Percentiles rank a stretch among this genome's conserved stretches.
Conservation (phyloP, 2,888 invertebrate genomes). For the Chirona hameri region DNA sequence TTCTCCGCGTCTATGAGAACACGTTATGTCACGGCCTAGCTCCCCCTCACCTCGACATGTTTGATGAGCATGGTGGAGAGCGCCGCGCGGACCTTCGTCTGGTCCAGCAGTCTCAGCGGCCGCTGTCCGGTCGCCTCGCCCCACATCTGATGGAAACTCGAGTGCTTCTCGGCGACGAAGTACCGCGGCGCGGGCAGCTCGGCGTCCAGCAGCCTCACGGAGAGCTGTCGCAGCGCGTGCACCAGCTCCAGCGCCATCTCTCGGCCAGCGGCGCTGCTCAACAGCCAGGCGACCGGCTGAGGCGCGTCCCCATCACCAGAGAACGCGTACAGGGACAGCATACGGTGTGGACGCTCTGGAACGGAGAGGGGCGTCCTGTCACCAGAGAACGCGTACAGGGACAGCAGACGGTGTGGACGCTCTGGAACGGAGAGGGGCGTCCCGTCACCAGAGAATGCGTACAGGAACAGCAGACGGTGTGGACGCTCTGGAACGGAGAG, state of each 20-base stretch:
- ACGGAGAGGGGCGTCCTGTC: not conserved
- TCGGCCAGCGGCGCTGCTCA: not conserved
- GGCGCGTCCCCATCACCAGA: not conserved
- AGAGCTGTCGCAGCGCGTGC: not conserved
- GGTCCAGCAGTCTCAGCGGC: slow-evolving; percentile 8
- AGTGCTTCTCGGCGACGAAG: not conserved
- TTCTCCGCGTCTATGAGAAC: no score
- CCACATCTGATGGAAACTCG: not conserved
- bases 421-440: no score
- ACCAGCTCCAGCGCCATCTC: not conserved
- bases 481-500: no score
- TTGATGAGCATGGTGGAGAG: not conserved
- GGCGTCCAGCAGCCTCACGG: not conserved
- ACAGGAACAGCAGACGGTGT: no score
- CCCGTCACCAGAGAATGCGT: no score
- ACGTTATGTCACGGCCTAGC: no score
- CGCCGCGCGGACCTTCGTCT: not conserved
- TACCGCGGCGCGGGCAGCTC: not conserved
- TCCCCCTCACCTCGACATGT: not conserved
- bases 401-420: no score
- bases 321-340: not conserved
- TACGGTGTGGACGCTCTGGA: not conserved
- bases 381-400: no score
- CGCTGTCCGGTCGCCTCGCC: not conserved
- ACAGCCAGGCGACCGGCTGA: not conserved